Evolutionary conservation across 2,797 vertebrate species (phyloP).

Genomic region (Tarsius wallacei): DNA sequence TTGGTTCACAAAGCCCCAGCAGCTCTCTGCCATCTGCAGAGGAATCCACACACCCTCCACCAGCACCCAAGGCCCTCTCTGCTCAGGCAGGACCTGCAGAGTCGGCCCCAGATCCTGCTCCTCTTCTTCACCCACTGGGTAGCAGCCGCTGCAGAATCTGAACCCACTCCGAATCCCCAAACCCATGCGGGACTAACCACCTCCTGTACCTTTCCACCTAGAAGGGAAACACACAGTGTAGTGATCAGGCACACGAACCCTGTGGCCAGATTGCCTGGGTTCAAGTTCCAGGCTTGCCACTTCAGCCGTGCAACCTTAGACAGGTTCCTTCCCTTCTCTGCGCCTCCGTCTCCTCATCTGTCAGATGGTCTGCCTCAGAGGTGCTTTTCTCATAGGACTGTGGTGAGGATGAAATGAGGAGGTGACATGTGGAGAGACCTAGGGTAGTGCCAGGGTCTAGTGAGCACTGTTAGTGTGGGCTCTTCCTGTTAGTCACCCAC

Average conservation of each 20-base stretch:
- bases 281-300: background rate
- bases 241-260: rapidly evolving
- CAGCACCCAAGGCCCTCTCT: background rate
- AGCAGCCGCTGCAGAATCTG: background rate
- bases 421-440: background rate
- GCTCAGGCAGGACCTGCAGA: background rate
- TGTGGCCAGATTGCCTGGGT: background rate
- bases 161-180: background rate
- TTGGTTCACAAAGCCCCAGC: background rate
- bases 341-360: background rate
- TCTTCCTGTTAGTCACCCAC: background rate
- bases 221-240: no score
- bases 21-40: no score
- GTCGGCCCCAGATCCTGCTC: background rate
- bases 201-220: background rate
- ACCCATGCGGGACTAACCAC: background rate
- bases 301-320: background rate
- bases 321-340: background rate
- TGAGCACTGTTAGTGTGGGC: background rate
- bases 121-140: background rate
- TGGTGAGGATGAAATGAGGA: background rate
- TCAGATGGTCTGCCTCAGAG: background rate
- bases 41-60: rapidly evolving
- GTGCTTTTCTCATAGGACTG: background rate
- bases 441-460: background rate